These are phyloP conservation scores for Dendrocopos noguchii DNA, from an alignment of 2,113 vertebrate genomes.

Conservation along the genomic window DNA sequence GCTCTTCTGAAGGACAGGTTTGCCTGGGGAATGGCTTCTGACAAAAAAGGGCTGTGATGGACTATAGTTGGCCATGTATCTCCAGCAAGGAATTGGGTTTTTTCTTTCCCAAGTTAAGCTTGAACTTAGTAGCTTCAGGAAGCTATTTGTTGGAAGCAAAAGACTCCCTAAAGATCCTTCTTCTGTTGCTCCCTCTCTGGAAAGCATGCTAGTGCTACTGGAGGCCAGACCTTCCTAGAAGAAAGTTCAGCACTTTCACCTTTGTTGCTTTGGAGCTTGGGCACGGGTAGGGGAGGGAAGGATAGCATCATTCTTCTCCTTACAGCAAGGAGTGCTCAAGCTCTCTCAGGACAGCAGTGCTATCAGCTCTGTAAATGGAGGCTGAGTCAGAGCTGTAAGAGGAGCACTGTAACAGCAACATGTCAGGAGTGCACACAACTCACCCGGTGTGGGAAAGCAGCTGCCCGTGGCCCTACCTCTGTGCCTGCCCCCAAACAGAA, in stretches of 20 bases:
- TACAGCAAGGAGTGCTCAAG: not conserved
- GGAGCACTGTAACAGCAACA: not conserved
- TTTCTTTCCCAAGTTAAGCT: not conserved
- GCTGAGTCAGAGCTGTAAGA: not conserved
- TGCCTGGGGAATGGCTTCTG: not conserved
- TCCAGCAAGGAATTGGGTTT: not conserved
- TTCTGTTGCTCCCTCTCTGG: not conserved
- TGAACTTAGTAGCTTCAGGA: not conserved
- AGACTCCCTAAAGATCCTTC: not conserved
- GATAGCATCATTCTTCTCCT: not conserved
- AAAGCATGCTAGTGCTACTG: not conserved
- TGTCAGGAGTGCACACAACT: fast-evolving
- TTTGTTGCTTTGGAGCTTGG: not conserved
- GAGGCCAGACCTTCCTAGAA: fast-evolving
- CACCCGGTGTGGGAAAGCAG: not conserved
- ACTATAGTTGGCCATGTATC: not conserved
- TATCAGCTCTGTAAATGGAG: not conserved
- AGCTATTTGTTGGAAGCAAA: not conserved
- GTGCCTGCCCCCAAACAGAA: not conserved
- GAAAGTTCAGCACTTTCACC: not conserved
- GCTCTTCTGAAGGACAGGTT: not conserved
- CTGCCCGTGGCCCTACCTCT: not conserved
- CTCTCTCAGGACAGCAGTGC: not conserved
- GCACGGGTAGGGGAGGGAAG: not conserved
- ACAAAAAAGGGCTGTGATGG: not conserved